Evolutionary conservation across 2,797 vertebrate genomes (phyloP), one percentile per base, ranked within the genome.

Genomic region (Poecilia picta): DNA sequence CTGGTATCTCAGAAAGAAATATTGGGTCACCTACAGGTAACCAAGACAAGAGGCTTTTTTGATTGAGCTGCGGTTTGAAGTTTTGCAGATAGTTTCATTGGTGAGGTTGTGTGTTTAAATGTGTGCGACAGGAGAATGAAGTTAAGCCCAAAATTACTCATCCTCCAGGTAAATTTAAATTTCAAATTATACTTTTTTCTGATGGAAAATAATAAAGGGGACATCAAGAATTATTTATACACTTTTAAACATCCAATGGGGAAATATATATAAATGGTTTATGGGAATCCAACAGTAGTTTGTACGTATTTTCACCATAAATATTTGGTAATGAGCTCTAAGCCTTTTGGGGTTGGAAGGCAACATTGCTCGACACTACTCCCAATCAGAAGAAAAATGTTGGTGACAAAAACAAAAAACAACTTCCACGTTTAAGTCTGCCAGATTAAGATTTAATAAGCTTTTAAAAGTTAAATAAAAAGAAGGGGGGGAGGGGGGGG

Each of bases 381-480:
- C 8, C 11, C 4, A 70, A 5, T 25, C 23, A 70, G 39, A 41
- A 70, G 11, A 13, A 25, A 70, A 2, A 25, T 25, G 39, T 25
- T 25, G 8, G 64, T 39, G 11, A 39, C 23, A 41, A 3, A 41
- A 39, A 23, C 47, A 36, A 66, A 66, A 33, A 41, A 23, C 10
- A 4, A 43, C 39, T 41, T 41, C 20, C 20, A 41, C 36, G 25
- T 12, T 23, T 41, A 41, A 6, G 5, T 68, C 20, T 43, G 36
- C 25, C 5, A n/a, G 80, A 72, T 79, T 72, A 25, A 8, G 8
- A 25, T 53, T 57, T 10, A 36, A 83, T 83, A 73, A 81, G 10
- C 49, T 39, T 66, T 85, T 57, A 87, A 90, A 94, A 93, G 87
- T 92, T 91, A 84, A 86, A 83, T 84, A 85, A 72, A 86, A 74